Conservation (phyloP, 2,888 invertebrate genomes). For the Pyrochroa serraticornis region DNA sequence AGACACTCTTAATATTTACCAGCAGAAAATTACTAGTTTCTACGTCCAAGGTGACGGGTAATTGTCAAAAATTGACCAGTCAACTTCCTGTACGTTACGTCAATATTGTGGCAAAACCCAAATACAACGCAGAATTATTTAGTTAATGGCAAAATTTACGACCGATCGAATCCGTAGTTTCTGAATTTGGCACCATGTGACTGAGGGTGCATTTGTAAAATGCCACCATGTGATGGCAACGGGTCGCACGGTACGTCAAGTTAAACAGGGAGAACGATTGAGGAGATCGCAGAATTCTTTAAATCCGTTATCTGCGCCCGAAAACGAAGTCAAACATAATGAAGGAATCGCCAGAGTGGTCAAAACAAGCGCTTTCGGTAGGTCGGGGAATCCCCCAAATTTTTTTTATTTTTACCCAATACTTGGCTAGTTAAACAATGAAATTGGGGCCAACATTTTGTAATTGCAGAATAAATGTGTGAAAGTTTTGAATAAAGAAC, state of each 20-base stretch:
- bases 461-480: not conserved
- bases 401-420: slow-evolving; percentile 9
- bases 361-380: slow-evolving; percentile 38
- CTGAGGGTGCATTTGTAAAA: slow-evolving; percentile 28
- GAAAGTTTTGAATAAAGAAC: too few relatives aligned
- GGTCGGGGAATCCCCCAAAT: slow-evolving; percentile 7
- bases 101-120: too few relatives aligned
- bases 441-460: too few relatives aligned
- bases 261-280: slow-evolving; percentile 69
- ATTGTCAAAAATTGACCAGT: too few relatives aligned
- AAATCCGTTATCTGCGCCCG: slow-evolving; percentile 41
- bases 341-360: slow-evolving; percentile 35
- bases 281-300: slow-evolving; percentile 54
- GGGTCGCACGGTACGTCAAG: slow-evolving; percentile 71
- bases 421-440: not conserved
- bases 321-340: slow-evolving; percentile 27
- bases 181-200: too few relatives aligned
- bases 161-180: too few relatives aligned
- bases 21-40: too few relatives aligned
- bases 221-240: slow-evolving; percentile 71
- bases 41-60: too few relatives aligned
- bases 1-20: too few relatives aligned
- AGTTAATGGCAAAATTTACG: too few relatives aligned
- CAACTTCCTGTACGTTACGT: too few relatives aligned
- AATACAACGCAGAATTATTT: too few relatives aligned